Evolutionary conservation across 2,888 invertebrate species (phyloP).

Genomic region (Pseudococcus jackbeardsleyi): DNA sequence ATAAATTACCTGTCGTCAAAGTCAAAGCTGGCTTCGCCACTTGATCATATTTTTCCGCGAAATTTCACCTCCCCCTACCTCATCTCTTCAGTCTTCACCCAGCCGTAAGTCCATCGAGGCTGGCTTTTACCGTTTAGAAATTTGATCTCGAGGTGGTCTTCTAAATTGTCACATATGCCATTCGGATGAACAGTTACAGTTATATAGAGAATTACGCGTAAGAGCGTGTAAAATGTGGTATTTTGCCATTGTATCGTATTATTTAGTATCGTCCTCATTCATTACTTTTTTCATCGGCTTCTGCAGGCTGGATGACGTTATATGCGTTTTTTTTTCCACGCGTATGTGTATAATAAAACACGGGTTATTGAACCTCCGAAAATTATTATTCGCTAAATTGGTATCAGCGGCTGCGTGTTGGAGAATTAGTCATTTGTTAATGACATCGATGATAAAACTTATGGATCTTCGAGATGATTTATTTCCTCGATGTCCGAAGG

Average conservation of each 20-base stretch:
- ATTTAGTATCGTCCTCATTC: constrained; percentile 32
- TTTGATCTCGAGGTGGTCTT: constrained; percentile 3
- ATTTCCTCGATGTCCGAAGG: background rate
- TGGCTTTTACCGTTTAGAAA: constrained; percentile 4
- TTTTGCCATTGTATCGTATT: constrained; percentile 19
- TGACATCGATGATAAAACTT: constrained; percentile 46
- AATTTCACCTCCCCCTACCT: background rate
- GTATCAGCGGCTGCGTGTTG: background rate
- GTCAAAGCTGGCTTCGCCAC: background rate
- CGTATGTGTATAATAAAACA: background rate
- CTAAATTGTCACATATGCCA: constrained; percentile 47
- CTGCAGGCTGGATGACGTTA: background rate
- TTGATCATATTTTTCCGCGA: background rate
- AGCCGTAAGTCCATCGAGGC: no score
- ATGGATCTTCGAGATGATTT: constrained; percentile 6
- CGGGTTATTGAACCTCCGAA: constrained; percentile 31
- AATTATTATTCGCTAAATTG: constrained; percentile 35
- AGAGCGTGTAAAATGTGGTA: constrained; percentile 52
- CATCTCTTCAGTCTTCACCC: background rate
- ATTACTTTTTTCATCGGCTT: background rate
- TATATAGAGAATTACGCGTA: constrained; percentile 18
- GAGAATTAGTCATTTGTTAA: constrained; percentile 36
- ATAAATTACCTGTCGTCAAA: background rate
- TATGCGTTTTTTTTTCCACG: background rate
- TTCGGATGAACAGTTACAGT: constrained; percentile 15